Evolutionary conservation across 2,113 vertebrate genomes (phyloP).

Genomic region (Ia io): DNA sequence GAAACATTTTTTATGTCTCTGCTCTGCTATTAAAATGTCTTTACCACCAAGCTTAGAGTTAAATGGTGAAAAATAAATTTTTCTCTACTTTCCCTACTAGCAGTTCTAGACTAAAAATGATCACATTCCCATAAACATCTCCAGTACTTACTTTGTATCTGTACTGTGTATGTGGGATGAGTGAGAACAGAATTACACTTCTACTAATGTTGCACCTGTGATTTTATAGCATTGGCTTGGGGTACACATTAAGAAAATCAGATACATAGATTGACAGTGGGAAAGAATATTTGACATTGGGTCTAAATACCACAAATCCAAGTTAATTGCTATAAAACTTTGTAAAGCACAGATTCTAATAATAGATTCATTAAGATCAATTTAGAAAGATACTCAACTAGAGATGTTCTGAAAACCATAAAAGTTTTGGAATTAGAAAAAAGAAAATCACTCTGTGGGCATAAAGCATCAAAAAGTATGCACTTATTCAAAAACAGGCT

Average conservation of each 20-base stretch:
- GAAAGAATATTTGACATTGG: not conserved
- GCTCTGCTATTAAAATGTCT: not conserved
- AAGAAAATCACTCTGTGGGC: not conserved
- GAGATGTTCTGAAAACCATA: not conserved
- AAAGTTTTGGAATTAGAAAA: not conserved
- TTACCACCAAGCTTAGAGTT: not conserved
- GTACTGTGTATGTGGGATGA: not conserved
- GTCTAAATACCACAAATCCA: not conserved
- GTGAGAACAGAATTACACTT: not conserved
- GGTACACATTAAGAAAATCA: not conserved
- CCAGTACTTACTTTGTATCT: not conserved
- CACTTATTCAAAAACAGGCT: not conserved
- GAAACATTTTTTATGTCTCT: not conserved
- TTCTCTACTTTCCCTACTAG: not conserved
- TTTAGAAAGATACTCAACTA: not conserved
- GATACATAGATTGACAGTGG: not conserved
- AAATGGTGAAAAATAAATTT: not conserved
- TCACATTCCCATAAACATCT: not conserved
- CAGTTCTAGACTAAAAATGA: slow-evolving; percentile 8
- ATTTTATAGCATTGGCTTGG: not conserved
- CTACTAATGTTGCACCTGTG: not conserved
- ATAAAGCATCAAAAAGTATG: not conserved
- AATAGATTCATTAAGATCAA: not conserved
- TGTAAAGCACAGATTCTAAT: not conserved
- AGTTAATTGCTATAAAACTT: not conserved